Percentiles rank a stretch among this genome's conserved stretches.
phyloP scores from a whole-genome alignment of 2,888 invertebrate genomes.

The Muschampia plurimacula region DNA sequence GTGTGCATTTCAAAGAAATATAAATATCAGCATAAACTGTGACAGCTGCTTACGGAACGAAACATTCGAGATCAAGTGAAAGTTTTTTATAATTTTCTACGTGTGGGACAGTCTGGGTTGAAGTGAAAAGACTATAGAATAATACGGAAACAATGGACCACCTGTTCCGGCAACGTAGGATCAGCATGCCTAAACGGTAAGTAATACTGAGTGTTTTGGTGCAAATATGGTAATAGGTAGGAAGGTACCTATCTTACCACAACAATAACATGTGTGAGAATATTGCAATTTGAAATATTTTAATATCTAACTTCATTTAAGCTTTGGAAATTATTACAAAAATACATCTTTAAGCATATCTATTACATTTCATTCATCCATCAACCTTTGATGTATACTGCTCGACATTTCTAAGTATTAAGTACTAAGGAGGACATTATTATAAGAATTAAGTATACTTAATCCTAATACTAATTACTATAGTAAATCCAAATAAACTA shows the following conservation, averaged over 20 bases:
- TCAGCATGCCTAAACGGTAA: slow-evolving; percentile 81
- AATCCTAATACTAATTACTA: no score
- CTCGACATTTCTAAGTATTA: no score
- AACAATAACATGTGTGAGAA: no score
- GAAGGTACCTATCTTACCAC: no score
- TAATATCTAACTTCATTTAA: no score
- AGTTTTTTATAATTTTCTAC: slow-evolving; percentile 70
- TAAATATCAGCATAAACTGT: slow-evolving; percentile 8
- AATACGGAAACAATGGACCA: slow-evolving; percentile 75
- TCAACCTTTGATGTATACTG: no score
- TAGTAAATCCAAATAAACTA: slow-evolving; percentile 8
- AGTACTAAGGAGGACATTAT: neutral
- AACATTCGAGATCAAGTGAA: slow-evolving; percentile 74
- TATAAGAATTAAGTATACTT: neutral
- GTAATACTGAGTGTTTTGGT: slow-evolving; percentile 43
- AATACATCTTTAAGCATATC: no score
- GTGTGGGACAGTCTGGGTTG: slow-evolving; percentile 70
- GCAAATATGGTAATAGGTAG: neutral
- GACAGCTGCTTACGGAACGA: slow-evolving; percentile 31
- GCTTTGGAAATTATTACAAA: no score
- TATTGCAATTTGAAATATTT: no score
- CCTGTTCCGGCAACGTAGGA: slow-evolving; percentile 81
- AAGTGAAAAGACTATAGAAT: slow-evolving; percentile 65
- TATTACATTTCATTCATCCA: no score
- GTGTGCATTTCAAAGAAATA: slow-evolving; percentile 24